Percentiles rank a stretch among this genome's conserved stretches.
These are phyloP conservation scores for Paragorgia papillata DNA, from an alignment of 92 coral and sea anemone species.

Conservation along the genomic window DNA sequence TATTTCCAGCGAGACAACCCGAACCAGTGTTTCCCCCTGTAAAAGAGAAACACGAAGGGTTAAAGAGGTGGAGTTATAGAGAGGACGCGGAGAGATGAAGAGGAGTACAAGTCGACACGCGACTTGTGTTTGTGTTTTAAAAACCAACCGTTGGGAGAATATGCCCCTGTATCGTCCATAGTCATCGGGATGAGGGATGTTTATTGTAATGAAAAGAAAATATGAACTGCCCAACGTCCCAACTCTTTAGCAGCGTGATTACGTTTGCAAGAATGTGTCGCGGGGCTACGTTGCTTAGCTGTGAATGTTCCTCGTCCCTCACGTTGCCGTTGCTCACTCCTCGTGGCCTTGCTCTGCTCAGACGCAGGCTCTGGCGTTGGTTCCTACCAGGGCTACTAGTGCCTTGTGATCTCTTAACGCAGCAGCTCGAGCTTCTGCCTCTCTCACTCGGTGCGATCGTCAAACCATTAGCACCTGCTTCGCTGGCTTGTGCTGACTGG, in stretches of 20 bases:
- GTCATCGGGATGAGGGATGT: slow-evolving; percentile 75
- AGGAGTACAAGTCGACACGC: background rate
- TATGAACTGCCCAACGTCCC: background rate
- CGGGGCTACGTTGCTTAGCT: background rate
- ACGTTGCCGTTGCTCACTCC: too few species aligned
- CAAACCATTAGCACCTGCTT: slow-evolving; percentile 20
- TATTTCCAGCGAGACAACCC: slow-evolving; percentile 30
- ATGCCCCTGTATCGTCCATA: slow-evolving; percentile 75
- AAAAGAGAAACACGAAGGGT: background rate
- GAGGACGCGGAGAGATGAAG: background rate
- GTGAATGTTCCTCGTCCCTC: background rate
- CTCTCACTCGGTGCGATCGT: slow-evolving; percentile 11
- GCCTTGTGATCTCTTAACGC: slow-evolving; percentile 4
- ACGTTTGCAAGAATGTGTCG: background rate
- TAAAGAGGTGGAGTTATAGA: background rate
- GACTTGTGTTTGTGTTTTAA: background rate
- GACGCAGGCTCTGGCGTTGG: background rate
- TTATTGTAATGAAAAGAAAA: background rate
- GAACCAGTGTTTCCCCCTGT: slow-evolving; percentile 32
- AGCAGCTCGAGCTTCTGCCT: background rate
- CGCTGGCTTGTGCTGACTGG: too few species aligned
- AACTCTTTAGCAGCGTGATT: background rate
- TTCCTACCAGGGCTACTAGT: background rate
- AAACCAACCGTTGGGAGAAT: slow-evolving; percentile 37
- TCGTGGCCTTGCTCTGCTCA: background rate